phyloP scores from a whole-genome alignment of 2,888 invertebrate species.

The Sphecodes monilicornis region DNA sequence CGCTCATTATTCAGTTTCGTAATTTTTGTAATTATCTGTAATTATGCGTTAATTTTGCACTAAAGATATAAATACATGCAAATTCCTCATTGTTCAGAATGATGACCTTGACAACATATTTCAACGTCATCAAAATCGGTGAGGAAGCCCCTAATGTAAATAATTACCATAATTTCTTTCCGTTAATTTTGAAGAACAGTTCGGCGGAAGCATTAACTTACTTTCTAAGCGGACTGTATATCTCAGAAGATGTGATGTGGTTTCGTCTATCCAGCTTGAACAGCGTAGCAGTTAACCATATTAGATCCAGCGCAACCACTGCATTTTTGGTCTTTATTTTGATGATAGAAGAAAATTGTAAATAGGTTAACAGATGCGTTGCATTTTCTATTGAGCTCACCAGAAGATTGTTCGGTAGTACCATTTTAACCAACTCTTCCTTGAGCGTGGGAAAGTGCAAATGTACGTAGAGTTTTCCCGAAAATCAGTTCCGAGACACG shows the following conservation, averaged over 20 bases:
- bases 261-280: not conserved
- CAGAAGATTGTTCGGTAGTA: not conserved
- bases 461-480: not conserved
- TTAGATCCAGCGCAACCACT: not conserved
- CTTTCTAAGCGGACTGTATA: not conserved
- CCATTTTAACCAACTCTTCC: not conserved
- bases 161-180: not conserved
- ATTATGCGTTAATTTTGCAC: too few species aligned
- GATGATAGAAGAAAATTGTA: not conserved
- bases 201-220: not conserved
- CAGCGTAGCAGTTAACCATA: not conserved
- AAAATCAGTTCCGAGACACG: not conserved
- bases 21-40: too few species aligned
- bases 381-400: not conserved
- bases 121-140: too few species aligned
- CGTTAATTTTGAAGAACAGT: not conserved
- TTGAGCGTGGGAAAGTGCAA: not conserved
- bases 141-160: too few species aligned
- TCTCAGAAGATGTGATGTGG: not conserved
- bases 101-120: too few species aligned
- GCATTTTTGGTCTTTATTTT: not conserved
- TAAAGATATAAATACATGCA: too few species aligned
- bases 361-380: slow-evolving; percentile 2
- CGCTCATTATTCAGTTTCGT: too few species aligned
- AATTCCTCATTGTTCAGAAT: too few species aligned